Conservation (phyloP, 2,113 vertebrate genomes). For the Kryptolebias marmoratus region DNA sequence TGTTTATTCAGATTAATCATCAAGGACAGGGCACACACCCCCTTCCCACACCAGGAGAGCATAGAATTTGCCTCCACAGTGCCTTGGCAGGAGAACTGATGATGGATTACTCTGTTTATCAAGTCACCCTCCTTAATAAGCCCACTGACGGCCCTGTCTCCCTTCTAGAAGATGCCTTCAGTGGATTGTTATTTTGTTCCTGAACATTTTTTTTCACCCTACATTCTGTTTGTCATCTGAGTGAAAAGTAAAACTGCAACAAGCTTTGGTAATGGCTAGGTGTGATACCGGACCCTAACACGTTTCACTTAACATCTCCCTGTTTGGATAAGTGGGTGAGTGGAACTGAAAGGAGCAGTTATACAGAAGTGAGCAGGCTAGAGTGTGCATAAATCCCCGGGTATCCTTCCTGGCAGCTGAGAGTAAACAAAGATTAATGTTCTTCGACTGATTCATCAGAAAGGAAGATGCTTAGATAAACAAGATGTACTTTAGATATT, state of each 20-base stretch:
- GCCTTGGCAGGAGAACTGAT: slow-evolving; percentile 73
- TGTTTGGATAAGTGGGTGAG: slow-evolving; percentile 63
- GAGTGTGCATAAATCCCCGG: slow-evolving; percentile 63
- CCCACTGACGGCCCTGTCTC: slow-evolving; percentile 56
- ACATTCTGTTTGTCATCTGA: slow-evolving; percentile 15
- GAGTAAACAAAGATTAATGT: slow-evolving; percentile 73
- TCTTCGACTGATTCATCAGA: slow-evolving; percentile 46
- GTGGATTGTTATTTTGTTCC: slow-evolving; percentile 49
- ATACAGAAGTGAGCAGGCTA: slow-evolving; percentile 38
- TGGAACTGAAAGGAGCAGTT: slow-evolving; percentile 43
- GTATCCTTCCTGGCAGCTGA: slow-evolving; percentile 47
- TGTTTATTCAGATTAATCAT: slow-evolving; percentile 83
- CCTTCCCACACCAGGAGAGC: slow-evolving; percentile 38
- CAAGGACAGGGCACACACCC: slow-evolving; percentile 62
- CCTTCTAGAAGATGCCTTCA: slow-evolving; percentile 53
- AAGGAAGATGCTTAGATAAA: slow-evolving; percentile 50
- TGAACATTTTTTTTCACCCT: not conserved
- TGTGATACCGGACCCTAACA: slow-evolving; percentile 49
- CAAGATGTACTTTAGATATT: slow-evolving; percentile 38
- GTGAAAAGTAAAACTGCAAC: slow-evolving; percentile 48
- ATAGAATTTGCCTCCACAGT: slow-evolving; percentile 60
- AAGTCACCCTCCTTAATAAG: slow-evolving; percentile 73
- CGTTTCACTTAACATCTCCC: slow-evolving; percentile 65
- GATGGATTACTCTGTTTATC: slow-evolving; percentile 80
- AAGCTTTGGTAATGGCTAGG: slow-evolving; percentile 47